Conservation (phyloP, 1,140 invertebrate genomes). For the Aphidius ervi region DNA sequence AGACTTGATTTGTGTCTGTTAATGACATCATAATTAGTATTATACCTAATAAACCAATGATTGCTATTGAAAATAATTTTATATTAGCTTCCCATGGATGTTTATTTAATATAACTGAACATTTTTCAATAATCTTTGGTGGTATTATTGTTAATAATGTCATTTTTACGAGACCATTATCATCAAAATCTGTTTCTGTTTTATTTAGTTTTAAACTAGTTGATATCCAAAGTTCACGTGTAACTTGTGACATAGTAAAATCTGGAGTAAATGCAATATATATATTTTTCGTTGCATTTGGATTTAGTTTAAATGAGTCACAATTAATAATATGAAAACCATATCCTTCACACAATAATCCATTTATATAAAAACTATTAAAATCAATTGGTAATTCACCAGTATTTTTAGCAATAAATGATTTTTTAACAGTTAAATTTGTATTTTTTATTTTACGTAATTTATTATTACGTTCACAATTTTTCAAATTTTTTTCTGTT, state of each 20-base stretch:
- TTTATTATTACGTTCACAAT: constrained; percentile 64
- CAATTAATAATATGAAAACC: constrained; percentile 86
- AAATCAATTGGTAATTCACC: constrained; percentile 79
- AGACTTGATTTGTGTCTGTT: constrained; percentile 71
- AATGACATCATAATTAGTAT: constrained; percentile 67
- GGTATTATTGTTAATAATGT: constrained; percentile 78
- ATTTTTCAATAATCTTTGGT: constrained; percentile 67
- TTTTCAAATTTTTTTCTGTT: constrained; percentile 74
- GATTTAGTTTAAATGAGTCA: constrained; percentile 70
- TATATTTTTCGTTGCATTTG: constrained; percentile 80
- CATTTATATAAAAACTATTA: constrained; percentile 72
- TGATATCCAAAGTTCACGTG: constrained; percentile 59
- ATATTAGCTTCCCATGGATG: constrained; percentile 70
- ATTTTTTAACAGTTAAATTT: constrained; percentile 75
- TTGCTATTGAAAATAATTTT: constrained; percentile 29
- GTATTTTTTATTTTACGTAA: constrained; percentile 56
- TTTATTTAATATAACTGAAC: constrained; percentile 67
- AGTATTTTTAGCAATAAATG: constrained; percentile 84
- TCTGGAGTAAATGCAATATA: constrained; percentile 92
- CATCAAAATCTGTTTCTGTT: constrained; percentile 17
- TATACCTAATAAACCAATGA: constrained; percentile 60
- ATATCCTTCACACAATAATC: constrained; percentile 75
- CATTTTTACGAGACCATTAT: constrained; percentile 37
- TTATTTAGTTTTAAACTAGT: constrained; percentile 54
- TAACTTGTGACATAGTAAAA: constrained; percentile 79